Evolutionary conservation across 2,797 vertebrate genomes (phyloP).

Genomic region (Kryptolebias ocellatus): DNA sequence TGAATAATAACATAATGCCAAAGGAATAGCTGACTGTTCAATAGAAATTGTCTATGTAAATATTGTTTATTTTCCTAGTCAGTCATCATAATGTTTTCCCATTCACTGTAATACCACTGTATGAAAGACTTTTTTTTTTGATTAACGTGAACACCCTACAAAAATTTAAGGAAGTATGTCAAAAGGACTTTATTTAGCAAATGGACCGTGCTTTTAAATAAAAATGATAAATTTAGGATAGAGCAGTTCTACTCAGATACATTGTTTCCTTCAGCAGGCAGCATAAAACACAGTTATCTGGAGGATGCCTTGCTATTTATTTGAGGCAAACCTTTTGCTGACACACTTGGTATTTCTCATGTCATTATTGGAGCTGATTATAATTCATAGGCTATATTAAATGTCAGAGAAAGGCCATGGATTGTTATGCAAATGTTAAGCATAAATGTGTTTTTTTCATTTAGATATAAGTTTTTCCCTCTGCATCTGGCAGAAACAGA

Average conservation of each 20-base stretch:
- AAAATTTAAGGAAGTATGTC: background rate
- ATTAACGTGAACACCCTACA: no score
- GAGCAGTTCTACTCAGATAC: constrained; percentile 24
- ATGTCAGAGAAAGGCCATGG: constrained; percentile 83
- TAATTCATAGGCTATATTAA: constrained; percentile 81
- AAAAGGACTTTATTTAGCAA: constrained; percentile 13
- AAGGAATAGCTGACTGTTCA: no score
- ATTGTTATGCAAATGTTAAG: constrained; percentile 84
- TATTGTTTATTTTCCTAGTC: no score
- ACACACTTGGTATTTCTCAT: constrained; percentile 79
- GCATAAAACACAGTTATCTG: constrained; percentile 40
- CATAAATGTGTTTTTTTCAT: constrained; percentile 73
- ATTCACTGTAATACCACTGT: no score
- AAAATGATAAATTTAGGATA: constrained; percentile 38
- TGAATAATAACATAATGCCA: no score
- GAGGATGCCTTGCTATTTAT: constrained; percentile 50
- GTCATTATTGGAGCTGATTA: constrained; percentile 82
- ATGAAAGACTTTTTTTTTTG: no score
- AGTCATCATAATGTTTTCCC: no score
- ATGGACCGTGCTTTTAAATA: constrained; percentile 24
- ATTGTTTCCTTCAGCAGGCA: constrained; percentile 24
- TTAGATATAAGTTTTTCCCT: constrained; percentile 44
- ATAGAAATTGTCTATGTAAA: no score
- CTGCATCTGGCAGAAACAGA: constrained; percentile 27
- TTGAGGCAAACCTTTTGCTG: constrained; percentile 75